Base-by-base conservation (phyloP, 2,113 vertebrate species). In the Arothron firmamentum region DNA sequence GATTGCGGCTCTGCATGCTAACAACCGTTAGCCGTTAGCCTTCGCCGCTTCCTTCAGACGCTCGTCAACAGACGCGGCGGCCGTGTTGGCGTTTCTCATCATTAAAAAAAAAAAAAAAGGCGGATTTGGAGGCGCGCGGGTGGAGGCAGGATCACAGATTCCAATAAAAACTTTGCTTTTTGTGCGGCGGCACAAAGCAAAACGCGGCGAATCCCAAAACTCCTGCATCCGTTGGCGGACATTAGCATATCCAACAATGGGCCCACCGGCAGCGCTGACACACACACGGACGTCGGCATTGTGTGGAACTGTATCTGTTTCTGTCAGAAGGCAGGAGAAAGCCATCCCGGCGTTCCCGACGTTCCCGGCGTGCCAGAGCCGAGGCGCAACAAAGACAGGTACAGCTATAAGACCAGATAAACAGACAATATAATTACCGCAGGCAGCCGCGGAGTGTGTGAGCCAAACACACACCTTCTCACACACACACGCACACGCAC, bases 401-500 rank as follows among this genome's bases (percentile, higher is more conserved):
- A 70, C 74, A 74, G 82, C 67, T 45, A 60, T 65, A 56, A 46
- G 46, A 45, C 63, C 65, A 75, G 70, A 76, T 78, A 82, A 70
- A 72, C 60, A 68, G 49, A 65, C 67, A 66, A 67, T 67, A 71
- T 68, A 73, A 84, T 80, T 82, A 78, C 62, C 74, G 56, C 42
- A 53, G 53, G 54, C 53, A 49, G 23, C 21, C 50, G 67, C 50
- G 63, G 51, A 57, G 57, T 9, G 51, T 67, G 71, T 59, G 46
- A 60, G 64, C 62, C 59, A 6, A 60, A 65, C 53, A 67, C 57
- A 67, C 62, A 60, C 54, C 60, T 28, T 5, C 25, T 28, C 25
- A 28, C 52, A 52, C 34, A 65, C 14, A 31, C 67, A 57, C 31
- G 62, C 63, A 47, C 25, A 28, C 52, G 49, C 34, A 65, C 14